Evolutionary conservation across 2,797 vertebrate species (phyloP), one percentile per base, ranked within the genome.

Genomic region (Myoxocephalus aenaeus): DNA sequence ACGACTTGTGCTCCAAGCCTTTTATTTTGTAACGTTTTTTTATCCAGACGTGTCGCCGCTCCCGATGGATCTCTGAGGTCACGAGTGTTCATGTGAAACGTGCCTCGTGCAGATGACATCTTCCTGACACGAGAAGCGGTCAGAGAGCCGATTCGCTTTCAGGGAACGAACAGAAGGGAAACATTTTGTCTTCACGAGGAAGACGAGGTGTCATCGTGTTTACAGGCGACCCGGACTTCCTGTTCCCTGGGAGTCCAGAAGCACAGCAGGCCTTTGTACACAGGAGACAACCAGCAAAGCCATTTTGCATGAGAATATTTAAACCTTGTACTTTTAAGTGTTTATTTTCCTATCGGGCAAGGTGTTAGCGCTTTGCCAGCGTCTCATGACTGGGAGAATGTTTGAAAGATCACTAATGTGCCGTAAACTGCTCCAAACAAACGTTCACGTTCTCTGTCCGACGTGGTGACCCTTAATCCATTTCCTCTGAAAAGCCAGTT

Each of bases 141-240:
- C 25, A 65, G 36, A 13, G 44, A 13, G 29, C 12, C 5, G 40
- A 63, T 65, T 38, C 18, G 3, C 36, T 63, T 65, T 62, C 10
- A 32, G 1, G n/a, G 38, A 74, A 29, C n/a, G 4, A 53, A 65
- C 54, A 65, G 63, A 18, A 22, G 34, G 32, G 40, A 58, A 58
- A 29, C 4, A 15, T 18, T 53, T 46, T 25, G 50, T 9, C 22
- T 27, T 68, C n/a, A 38, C 25, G 22, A 74, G 44, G 22, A 61
- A 22, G 65, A 81, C 58, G 22, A 58, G 42, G 63, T 5, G 77
- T 80, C 76, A 58, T 67, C 54, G 32, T 89, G 91, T 92, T 91
- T 92, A 89, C 89, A 92, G 82, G 75, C 75, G 9, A 38, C 72
- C 76, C 63, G 34, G 74, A 57, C 42, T 0, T 44, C 42, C 9